Percentiles rank a stretch among this genome's conserved stretches.
Evolutionary conservation across 2,888 invertebrate species (phyloP).

Genomic region (Anorthoa munda): DNA sequence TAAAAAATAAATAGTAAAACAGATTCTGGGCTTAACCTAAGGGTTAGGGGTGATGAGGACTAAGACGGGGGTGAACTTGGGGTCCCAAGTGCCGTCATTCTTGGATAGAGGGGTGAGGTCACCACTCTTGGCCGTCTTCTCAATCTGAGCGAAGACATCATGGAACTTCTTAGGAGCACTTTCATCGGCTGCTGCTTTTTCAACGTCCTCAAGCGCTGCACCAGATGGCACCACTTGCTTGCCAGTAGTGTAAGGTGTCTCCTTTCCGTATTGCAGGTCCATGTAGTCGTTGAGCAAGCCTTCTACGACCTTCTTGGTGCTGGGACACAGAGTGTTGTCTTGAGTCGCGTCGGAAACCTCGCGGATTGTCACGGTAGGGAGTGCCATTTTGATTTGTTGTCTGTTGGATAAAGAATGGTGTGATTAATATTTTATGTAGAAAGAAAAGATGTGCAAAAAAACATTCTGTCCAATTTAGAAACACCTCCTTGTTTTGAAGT

Average conservation of each 20-base stretch:
- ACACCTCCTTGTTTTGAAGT: too few relatives aligned
- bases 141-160: constrained; percentile 81
- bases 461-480: too few relatives aligned
- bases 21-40: constrained; percentile 65
- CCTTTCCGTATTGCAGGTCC: constrained; percentile 84
- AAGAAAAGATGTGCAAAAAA: too few relatives aligned
- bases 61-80: constrained; percentile 81
- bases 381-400: constrained; percentile 73
- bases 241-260: constrained; percentile 86
- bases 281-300: constrained; percentile 85
- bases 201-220: constrained; percentile 77
- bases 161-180: constrained; percentile 77
- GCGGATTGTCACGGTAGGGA: constrained; percentile 80
- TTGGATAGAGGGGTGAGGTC: constrained; percentile 78
- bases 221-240: constrained; percentile 81
- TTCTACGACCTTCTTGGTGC: constrained; percentile 81
- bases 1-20: constrained; percentile 52
- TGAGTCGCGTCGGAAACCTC: constrained; percentile 79
- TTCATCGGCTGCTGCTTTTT: constrained; percentile 74
- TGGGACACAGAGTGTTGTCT: constrained; percentile 74
- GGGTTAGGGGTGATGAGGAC: constrained; percentile 81
- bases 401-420: constrained; percentile 45
- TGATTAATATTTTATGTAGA: neutral
- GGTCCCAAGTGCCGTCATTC: constrained; percentile 83
- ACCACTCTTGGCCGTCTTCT: constrained; percentile 80